Evolutionary conservation across 2,797 vertebrate species (phyloP).

Genomic region (Peromyscus nudipes): DNA sequence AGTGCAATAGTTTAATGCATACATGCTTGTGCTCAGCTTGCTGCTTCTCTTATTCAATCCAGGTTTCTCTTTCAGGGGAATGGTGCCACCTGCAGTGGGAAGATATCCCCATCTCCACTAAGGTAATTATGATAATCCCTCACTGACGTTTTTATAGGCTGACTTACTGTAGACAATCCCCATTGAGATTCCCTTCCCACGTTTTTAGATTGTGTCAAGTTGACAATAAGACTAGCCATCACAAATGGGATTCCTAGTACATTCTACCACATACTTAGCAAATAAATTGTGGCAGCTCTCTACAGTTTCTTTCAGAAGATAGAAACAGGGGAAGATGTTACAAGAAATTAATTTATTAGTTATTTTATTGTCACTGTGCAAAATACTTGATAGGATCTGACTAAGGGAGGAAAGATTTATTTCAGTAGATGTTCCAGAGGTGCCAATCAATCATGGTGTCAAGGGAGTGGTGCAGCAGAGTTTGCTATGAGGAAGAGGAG

Average conservation of each 20-base stretch:
- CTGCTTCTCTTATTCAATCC: neutral
- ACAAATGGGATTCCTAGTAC: neutral
- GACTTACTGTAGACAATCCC: neutral
- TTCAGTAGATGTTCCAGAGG: neutral
- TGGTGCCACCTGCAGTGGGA: too few relatives aligned
- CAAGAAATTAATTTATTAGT: neutral
- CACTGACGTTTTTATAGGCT: neutral
- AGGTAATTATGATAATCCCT: neutral
- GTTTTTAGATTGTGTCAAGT: neutral
- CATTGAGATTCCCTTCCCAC: neutral
- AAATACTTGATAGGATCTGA: too few relatives aligned
- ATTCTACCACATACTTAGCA: neutral
- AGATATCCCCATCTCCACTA: neutral
- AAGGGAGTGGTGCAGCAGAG: neutral
- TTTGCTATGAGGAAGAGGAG: neutral
- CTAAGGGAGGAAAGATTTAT: neutral
- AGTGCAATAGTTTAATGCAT: neutral
- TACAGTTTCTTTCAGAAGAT: neutral
- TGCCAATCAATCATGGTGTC: neutral
- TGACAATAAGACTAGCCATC: neutral
- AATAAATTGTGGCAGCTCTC: neutral
- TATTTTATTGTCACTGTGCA: neutral
- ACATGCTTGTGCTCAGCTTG: too few relatives aligned
- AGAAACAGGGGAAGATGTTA: neutral
- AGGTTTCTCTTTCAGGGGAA: neutral